Evolutionary conservation across 2,797 vertebrate genomes (phyloP).

Genomic region (Nannoperca australis): DNA sequence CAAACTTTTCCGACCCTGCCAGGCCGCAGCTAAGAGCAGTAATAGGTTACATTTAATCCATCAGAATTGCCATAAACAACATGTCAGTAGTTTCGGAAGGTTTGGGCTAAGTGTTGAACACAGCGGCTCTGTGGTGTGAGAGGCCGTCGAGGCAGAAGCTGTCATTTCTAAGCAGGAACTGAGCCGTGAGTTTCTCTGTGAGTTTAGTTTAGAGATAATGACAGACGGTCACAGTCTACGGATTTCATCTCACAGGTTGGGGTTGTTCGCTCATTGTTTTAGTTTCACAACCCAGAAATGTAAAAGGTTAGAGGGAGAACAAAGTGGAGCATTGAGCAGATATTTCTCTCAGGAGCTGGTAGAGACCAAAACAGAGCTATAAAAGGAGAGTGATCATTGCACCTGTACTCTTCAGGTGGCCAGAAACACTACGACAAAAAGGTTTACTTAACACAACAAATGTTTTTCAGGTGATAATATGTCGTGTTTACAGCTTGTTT

Average conservation of each 20-base stretch:
- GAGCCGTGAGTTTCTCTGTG: slow-evolving; percentile 38
- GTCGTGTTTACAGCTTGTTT: background rate
- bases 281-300: background rate
- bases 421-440: background rate
- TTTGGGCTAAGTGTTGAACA: slow-evolving; percentile 49
- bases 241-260: slow-evolving; percentile 51
- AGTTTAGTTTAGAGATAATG: slow-evolving; percentile 50
- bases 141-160: slow-evolving; percentile 26
- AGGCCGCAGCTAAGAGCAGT: slow-evolving; percentile 11
- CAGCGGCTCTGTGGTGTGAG: slow-evolving; percentile 36
- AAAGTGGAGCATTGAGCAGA: background rate
- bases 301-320: background rate
- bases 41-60: slow-evolving; percentile 50
- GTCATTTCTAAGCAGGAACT: slow-evolving; percentile 59
- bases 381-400: background rate
- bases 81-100: slow-evolving; percentile 39
- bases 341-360: background rate
- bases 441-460: background rate
- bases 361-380: slow-evolving; percentile 24
- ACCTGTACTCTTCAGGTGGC: background rate
- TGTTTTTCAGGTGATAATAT: background rate
- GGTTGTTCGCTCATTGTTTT: background rate
- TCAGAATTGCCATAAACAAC: slow-evolving; percentile 58
- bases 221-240: slow-evolving; percentile 63
- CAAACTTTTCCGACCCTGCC: slow-evolving; percentile 9